These are phyloP conservation scores for Macrotus californicus DNA, from an alignment of 2,113 vertebrate species.

Conservation along the genomic window DNA sequence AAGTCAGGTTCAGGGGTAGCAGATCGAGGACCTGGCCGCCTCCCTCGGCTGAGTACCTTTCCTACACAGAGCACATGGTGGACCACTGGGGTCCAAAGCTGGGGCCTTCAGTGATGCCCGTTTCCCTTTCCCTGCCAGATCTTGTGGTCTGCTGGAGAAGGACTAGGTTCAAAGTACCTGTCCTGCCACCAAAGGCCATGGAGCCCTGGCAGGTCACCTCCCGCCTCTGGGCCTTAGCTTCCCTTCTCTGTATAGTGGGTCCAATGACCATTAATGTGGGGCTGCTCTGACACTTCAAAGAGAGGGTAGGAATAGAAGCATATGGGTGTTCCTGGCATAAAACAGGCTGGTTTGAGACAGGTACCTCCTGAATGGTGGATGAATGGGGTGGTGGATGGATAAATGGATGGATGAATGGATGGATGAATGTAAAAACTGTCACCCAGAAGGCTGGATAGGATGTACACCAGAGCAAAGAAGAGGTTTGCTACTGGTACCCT, in stretches of 20 bases:
- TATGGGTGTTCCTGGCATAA: background rate
- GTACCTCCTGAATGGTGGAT: background rate
- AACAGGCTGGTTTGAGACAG: background rate
- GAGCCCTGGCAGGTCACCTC: background rate
- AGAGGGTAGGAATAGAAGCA: background rate
- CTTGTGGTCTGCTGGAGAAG: background rate
- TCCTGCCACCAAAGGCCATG: background rate
- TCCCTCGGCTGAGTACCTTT: background rate
- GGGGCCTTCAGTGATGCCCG: background rate
- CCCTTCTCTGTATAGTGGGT: background rate
- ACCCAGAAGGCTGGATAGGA: background rate
- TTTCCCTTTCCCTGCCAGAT: background rate
- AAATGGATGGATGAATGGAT: background rate
- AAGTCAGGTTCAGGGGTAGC: background rate
- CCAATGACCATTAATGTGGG: background rate
- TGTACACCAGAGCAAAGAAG: background rate
- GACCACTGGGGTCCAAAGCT: background rate
- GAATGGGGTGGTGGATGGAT: background rate
- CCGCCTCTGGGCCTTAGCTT: background rate
- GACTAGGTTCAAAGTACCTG: background rate
- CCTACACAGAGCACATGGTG: background rate
- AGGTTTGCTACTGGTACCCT: background rate
- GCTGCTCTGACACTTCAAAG: background rate
- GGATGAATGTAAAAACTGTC: background rate
- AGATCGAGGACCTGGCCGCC: background rate